These are phyloP conservation scores for Invenusta paracnida DNA, from an alignment of 2,888 invertebrate genomes.

Conservation along the genomic window DNA sequence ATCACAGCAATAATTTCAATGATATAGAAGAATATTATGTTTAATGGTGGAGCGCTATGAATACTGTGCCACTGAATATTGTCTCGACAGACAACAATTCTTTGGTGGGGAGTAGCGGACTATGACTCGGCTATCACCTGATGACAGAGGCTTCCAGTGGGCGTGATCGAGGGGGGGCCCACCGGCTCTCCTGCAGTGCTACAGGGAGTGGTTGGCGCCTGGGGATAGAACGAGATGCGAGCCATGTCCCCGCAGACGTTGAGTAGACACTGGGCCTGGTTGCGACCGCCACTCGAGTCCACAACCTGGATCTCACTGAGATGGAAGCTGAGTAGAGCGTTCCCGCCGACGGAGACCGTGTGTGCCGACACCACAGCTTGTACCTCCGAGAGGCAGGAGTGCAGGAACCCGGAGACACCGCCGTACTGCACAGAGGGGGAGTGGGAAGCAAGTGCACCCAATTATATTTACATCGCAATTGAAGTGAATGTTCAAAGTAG, in stretches of 20 bases:
- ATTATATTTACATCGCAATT: too few species aligned
- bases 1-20: too few species aligned
- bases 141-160: background rate
- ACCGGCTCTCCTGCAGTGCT: background rate
- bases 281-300: slow-evolving; percentile 61
- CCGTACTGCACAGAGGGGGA: slow-evolving; percentile 70
- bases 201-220: background rate
- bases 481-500: too few species aligned
- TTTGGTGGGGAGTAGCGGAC: too few species aligned
- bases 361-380: slow-evolving; percentile 86
- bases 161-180: background rate
- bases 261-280: slow-evolving; percentile 85
- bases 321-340: slow-evolving; percentile 87
- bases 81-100: too few species aligned
- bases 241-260: slow-evolving; percentile 93
- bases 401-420: slow-evolving; percentile 86
- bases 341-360: slow-evolving; percentile 84
- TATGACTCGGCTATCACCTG: slow-evolving; percentile 44
- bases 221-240: background rate
- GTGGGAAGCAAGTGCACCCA: background rate
- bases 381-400: slow-evolving; percentile 86
- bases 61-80: too few species aligned
- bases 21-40: too few species aligned
- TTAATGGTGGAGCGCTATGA: too few species aligned
- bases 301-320: slow-evolving; percentile 83